Conservation (phyloP, 2,113 vertebrate species). For the Ceyx margarethae region DNA sequence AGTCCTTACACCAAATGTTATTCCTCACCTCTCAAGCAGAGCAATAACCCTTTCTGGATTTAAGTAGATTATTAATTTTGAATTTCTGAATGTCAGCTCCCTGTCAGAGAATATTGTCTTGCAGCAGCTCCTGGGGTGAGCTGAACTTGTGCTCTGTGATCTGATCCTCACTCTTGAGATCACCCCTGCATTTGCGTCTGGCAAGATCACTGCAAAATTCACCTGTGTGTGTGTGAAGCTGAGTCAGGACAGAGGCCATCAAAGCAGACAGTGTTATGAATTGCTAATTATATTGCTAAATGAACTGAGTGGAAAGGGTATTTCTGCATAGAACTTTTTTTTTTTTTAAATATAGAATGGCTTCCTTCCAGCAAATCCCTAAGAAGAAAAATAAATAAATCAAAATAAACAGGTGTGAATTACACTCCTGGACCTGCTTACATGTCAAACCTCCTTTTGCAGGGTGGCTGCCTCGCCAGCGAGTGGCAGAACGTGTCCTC, state of each 20-base stretch:
- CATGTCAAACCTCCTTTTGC: conserved; percentile 19
- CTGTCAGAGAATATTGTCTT: neutral
- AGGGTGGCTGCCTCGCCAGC: neutral
- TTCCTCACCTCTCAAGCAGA: neutral
- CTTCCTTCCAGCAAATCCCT: neutral
- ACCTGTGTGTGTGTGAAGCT: neutral
- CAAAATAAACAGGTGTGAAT: neutral
- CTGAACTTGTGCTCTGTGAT: neutral
- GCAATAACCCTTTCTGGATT: neutral
- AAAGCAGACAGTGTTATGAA: neutral
- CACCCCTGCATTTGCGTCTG: neutral
- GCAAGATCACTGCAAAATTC: neutral
- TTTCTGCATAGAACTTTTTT: neutral
- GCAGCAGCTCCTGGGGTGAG: neutral
- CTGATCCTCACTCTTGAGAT: neutral
- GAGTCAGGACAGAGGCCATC: neutral
- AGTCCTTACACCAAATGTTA: neutral
- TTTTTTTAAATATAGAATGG: neutral
- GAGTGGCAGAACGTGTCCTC: conserved; percentile 12
- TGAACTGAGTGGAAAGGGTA: neutral
- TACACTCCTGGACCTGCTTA: neutral
- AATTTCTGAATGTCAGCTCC: neutral
- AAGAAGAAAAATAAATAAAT: neutral
- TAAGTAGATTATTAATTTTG: neutral
- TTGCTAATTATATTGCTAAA: conserved; percentile 8